Evolutionary conservation across 2,113 vertebrate genomes (phyloP).

Genomic region (Catagonus wagneri): DNA sequence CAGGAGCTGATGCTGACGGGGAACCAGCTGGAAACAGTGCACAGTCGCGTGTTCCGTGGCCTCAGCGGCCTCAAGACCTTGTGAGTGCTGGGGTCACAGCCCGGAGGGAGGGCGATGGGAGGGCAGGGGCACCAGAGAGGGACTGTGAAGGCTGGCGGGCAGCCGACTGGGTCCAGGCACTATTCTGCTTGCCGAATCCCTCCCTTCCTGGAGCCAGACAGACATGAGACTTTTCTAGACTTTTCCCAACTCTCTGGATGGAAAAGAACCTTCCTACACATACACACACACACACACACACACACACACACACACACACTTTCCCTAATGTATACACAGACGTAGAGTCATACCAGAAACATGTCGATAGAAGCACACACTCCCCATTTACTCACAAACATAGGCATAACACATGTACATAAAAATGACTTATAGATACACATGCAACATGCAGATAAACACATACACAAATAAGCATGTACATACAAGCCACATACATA

Average conservation of each 20-base stretch:
- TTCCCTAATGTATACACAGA: too few species aligned
- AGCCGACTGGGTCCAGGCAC: rapidly evolving
- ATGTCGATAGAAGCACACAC: not conserved
- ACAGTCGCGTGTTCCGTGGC: conserved; percentile 94
- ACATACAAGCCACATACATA: not conserved
- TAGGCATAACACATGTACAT: rapidly evolving
- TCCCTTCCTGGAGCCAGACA: not conserved
- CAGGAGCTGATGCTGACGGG: conserved; percentile 95
- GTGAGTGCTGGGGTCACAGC: conserved; percentile 86
- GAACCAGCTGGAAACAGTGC: conserved; percentile 94
- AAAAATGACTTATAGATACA: not conserved
- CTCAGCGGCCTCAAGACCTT: conserved; percentile 94
- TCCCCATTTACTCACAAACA: not conserved
- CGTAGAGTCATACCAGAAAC: not conserved
- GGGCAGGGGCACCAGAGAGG: not conserved
- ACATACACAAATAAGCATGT: not conserved
- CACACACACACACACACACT: not conserved
- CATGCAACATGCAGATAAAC: rapidly evolving
- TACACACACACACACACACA: not conserved
- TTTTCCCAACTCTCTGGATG: not conserved
- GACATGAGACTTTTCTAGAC: not conserved
- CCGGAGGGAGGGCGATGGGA: not conserved
- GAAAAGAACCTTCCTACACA: not conserved
- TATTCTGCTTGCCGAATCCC: too few species aligned
- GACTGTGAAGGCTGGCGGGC: rapidly evolving